Evolutionary conservation across 2,888 invertebrate species (phyloP).

Genomic region (Oligia fasciuncula): DNA sequence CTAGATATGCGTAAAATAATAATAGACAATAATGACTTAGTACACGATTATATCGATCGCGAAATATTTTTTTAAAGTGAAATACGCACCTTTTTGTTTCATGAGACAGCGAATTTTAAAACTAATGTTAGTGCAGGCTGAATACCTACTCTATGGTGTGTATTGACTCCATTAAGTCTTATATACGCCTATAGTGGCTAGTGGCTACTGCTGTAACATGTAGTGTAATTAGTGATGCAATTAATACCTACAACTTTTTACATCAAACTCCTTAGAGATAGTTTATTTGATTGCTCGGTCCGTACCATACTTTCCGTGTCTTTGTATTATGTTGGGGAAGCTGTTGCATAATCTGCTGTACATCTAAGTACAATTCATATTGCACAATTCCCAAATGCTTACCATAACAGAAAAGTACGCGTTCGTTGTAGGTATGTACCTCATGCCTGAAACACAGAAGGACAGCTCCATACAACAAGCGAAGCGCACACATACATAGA

Average conservation of each 20-base stretch:
- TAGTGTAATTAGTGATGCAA: background rate
- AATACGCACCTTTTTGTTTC: constrained; percentile 2
- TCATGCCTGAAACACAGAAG: constrained; percentile 5
- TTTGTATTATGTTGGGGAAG: background rate
- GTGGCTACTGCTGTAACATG: constrained; percentile 9
- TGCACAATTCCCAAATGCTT: constrained; percentile 4
- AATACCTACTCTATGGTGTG: background rate
- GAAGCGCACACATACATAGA: background rate
- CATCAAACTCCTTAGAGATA: background rate
- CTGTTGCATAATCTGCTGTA: background rate
- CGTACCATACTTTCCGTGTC: background rate
- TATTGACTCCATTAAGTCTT: background rate
- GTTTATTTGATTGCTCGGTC: background rate
- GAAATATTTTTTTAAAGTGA: background rate
- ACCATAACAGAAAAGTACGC: constrained; percentile 12
- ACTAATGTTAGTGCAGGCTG: background rate
- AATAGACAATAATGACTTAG: constrained; percentile 27
- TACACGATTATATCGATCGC: background rate
- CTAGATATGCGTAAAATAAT: constrained; percentile 4
- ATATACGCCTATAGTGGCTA: background rate
- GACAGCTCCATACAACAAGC: background rate
- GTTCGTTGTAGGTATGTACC: constrained; percentile 1
- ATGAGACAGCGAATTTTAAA: background rate
- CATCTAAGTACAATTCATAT: constrained; percentile 26
- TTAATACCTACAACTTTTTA: background rate